Evolutionary conservation across 2,888 invertebrate genomes (phyloP).

Genomic region (Agrochola litura): DNA sequence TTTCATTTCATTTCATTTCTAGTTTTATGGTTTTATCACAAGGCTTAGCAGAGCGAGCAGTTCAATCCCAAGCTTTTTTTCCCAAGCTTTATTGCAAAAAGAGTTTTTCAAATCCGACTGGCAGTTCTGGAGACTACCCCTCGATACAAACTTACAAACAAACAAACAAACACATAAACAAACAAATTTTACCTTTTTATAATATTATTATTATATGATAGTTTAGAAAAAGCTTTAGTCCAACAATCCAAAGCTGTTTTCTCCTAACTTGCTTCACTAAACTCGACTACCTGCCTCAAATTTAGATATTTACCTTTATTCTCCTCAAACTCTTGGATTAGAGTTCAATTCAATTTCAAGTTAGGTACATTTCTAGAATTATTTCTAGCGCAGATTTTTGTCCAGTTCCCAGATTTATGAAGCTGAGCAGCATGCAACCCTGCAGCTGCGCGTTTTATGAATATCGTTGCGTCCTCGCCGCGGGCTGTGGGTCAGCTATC

Average conservation of each 20-base stretch:
- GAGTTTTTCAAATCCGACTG: too few species aligned
- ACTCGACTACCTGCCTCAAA: background rate
- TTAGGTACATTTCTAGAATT: background rate
- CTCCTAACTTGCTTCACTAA: background rate
- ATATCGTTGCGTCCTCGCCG: slow-evolving; percentile 69
- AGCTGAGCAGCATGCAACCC: slow-evolving; percentile 26
- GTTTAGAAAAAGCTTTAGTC: background rate
- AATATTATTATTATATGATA: too few species aligned
- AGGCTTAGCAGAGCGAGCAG: too few species aligned
- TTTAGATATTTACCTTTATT: background rate
- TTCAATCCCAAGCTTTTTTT: too few species aligned
- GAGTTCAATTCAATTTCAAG: slow-evolving; percentile 8
- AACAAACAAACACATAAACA: too few species aligned
- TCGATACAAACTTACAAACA: too few species aligned
- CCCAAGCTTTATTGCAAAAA: too few species aligned
- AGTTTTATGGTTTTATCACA: too few species aligned
- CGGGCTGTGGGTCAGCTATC: slow-evolving; percentile 73
- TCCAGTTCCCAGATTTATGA: slow-evolving; percentile 16
- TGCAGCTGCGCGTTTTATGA: slow-evolving; percentile 39
- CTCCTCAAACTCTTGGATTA: background rate
- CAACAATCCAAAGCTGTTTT: background rate
- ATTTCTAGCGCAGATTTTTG: slow-evolving; percentile 14
- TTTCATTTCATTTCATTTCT: too few species aligned
- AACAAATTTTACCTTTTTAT: too few species aligned
- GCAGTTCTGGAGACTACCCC: too few species aligned